Conservation (phyloP, 1,140 invertebrate genomes). For the Cydia amplana region DNA sequence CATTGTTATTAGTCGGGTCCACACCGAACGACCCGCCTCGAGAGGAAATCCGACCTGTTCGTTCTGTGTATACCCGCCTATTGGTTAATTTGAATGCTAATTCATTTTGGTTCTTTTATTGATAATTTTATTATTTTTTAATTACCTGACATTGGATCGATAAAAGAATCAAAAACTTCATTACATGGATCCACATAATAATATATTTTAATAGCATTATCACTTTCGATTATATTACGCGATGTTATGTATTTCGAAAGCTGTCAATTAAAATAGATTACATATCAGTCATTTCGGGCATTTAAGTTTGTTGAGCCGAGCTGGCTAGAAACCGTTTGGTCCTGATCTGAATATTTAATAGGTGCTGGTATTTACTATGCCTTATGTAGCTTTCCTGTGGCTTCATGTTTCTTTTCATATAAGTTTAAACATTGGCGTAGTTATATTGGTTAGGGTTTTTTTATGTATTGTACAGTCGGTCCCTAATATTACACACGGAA, state of each 20-base stretch:
- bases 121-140: not conserved
- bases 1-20: not conserved
- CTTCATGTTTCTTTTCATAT: slow-evolving; percentile 22
- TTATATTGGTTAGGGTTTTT: not conserved
- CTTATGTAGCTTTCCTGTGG: slow-evolving; percentile 35
- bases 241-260: slow-evolving; percentile 14
- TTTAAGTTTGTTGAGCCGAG: slow-evolving; percentile 21
- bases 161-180: slow-evolving; percentile 23
- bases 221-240: slow-evolving; percentile 15
- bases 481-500: not conserved
- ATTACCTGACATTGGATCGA: slow-evolving; percentile 5
- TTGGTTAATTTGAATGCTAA: slow-evolving; percentile 15
- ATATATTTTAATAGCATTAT: slow-evolving; percentile 17
- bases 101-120: slow-evolving; percentile 18
- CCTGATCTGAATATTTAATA: slow-evolving; percentile 34
- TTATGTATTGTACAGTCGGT: not conserved
- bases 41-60: too few relatives aligned
- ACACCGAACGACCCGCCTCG: too few relatives aligned
- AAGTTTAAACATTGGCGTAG: slow-evolving; percentile 14
- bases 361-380: slow-evolving; percentile 39
- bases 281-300: slow-evolving; percentile 31
- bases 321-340: slow-evolving; percentile 10
- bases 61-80: too few relatives aligned
- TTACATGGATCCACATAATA: slow-evolving; percentile 15
- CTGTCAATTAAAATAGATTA: slow-evolving; percentile 23